phyloP scores from a whole-genome alignment of 1,140 invertebrate species.

The Drosophila lacertosa region DNA sequence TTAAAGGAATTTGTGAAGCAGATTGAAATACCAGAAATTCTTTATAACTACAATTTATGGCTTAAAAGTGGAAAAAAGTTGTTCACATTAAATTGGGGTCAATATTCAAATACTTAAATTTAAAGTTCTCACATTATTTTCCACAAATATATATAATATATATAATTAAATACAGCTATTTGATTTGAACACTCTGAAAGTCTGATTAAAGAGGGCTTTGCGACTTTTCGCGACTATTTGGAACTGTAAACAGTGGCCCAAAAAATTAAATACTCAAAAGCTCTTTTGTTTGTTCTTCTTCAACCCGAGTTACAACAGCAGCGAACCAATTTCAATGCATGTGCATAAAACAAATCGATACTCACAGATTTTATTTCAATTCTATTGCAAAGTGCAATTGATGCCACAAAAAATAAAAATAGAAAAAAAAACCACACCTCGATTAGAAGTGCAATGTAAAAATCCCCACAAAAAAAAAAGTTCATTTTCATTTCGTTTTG shows the following conservation, averaged over 20 bases:
- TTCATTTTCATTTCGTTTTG: conserved; percentile 27
- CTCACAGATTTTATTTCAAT: conserved; percentile 47
- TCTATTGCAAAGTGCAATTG: conserved; percentile 39
- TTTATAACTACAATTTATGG: no score
- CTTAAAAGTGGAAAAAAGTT: no score
- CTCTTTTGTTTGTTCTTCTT: conserved; percentile 18
- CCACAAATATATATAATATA: no score
- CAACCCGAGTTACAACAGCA: background rate
- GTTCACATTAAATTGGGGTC: no score
- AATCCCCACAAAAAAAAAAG: conserved; percentile 23
- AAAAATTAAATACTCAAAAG: background rate
- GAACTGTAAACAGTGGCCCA: conserved; percentile 15
- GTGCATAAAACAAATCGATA: conserved; percentile 41
- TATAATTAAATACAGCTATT: no score
- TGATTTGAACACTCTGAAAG: no score
- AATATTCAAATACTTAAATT: no score
- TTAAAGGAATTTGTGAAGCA: background rate
- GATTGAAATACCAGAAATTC: no score
- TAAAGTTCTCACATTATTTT: no score
- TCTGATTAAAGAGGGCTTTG: no score
- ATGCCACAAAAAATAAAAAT: conserved; percentile 20
- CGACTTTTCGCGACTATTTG: conserved; percentile 1
- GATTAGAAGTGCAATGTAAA: conserved; percentile 39
- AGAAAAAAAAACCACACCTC: conserved; percentile 18
- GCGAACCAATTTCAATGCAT: conserved; percentile 5